Evolutionary conservation across 2,113 vertebrate species (phyloP), one percentile per base, ranked within the genome.

Genomic region (Rallus limicola): DNA sequence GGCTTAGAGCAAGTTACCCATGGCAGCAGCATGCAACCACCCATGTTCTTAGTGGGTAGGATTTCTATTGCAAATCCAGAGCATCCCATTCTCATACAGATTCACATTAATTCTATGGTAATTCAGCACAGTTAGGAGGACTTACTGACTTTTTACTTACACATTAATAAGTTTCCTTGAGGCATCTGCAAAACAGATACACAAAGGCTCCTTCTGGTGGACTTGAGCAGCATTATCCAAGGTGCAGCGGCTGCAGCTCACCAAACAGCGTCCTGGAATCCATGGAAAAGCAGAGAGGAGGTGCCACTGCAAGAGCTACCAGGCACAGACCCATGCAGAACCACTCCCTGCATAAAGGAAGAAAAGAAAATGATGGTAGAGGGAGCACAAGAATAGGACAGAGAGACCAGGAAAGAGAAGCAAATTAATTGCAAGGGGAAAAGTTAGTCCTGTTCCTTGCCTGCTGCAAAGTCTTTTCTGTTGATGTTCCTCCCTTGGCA

Each of bases 191-290:
- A 77, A 93, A 74, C 38, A 19, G 44, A 67, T 67, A 63, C 29
- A 52, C 78, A 82, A 70, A 94, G 63, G 59, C 85, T 88, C 71
- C 75, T 93, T 90, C 74, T 86, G 55, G 55, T 67, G 85, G 78
- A 83, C 28, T 80, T 70, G 26, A 80, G 85, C 91, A 88, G 68
- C 12, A 16, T 72, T 82, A 60, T 71, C 58, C 67, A n/a, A 69
- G 68, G 36, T 2, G 12, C 53, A 91, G 55, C 53, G 79, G 69
- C 72, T 86, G 56, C 80, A 86, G 46, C 50, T 70, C 52, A 87
- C 48, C 65, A 67, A 59, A 50, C 46, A 46, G 26, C 2, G 12
- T 38, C 58, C 29, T 42, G 78, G 24, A 36, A 69, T 65, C 70
- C 63, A 56, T 10, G 42, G 59, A 50, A 53, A 65, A 31, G 33